Evolutionary conservation across 2,113 vertebrate genomes (phyloP).

Genomic region (Colinus virginianus): DNA sequence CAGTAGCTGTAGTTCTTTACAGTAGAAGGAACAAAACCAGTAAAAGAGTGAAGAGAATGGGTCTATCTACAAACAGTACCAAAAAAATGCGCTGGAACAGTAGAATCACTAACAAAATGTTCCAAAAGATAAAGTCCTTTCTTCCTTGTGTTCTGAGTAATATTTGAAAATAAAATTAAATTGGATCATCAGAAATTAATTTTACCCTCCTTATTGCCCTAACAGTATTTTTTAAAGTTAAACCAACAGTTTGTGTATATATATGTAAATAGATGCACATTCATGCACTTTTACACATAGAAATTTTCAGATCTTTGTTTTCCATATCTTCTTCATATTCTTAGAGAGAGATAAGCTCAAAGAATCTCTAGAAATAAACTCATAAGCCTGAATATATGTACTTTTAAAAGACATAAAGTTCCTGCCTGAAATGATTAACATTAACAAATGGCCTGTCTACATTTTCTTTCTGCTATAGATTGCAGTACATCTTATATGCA

Average conservation of each 20-base stretch:
- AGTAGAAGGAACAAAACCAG: not conserved
- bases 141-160: fast-evolving
- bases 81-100: not conserved
- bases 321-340: not conserved
- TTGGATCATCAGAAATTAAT: not conserved
- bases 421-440: constrained; percentile 5
- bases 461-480: not conserved
- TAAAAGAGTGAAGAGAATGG: not conserved
- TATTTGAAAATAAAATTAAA: not conserved
- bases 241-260: fast-evolving
- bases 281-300: not conserved
- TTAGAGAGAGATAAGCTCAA: not conserved
- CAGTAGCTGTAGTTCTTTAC: not conserved
- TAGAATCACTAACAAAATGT: not conserved
- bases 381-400: not conserved
- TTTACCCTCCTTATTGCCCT: fast-evolving
- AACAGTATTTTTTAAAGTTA: not conserved
- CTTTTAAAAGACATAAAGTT: not conserved
- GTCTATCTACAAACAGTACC: not conserved
- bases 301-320: not conserved
- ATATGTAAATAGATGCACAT: not conserved
- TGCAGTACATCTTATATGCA: constrained; percentile 17
- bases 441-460: constrained; percentile 18
- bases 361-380: not conserved
- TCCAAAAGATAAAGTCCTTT: not conserved